Percentiles rank a stretch among this genome's conserved stretches.
phyloP scores from a whole-genome alignment of 2,888 invertebrate species.

The Macrosoma leucophasiata region DNA sequence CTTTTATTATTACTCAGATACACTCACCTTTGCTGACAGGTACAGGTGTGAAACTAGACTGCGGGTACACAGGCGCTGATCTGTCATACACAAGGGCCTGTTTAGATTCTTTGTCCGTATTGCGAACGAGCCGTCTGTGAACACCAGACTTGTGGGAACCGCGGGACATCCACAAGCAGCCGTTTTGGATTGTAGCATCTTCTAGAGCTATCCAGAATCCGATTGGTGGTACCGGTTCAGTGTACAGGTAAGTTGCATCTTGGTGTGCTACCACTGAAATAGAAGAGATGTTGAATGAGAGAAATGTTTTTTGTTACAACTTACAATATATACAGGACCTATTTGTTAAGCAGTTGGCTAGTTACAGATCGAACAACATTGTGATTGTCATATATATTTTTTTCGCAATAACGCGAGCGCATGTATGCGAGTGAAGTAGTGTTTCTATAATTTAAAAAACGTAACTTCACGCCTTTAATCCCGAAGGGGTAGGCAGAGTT shows the following conservation, averaged over 20 bases:
- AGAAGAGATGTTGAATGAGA: constrained; percentile 2
- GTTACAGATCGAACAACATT: no score
- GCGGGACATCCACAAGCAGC: constrained; percentile 94
- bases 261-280: constrained; percentile 84
- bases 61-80: constrained; percentile 81
- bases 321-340: neutral
- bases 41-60: constrained; percentile 83
- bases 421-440: no score
- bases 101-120: constrained; percentile 77
- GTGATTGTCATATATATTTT: no score
- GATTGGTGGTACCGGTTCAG: constrained; percentile 85
- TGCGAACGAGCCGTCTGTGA: constrained; percentile 82
- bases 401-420: no score
- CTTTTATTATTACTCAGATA: neutral
- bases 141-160: constrained; percentile 93
- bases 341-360: no score
- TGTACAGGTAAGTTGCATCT: constrained; percentile 91
- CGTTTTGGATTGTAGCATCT: constrained; percentile 94
- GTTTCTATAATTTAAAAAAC: no score
- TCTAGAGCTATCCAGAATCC: constrained; percentile 98
- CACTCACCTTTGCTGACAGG: constrained; percentile 88
- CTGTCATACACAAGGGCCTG: constrained; percentile 79
- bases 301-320: neutral
- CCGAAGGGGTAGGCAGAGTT: no score
- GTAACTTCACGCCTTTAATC: no score